Conservation (phyloP, 2,797 vertebrate species). For the Chiloscyllium punctatum region DNA sequence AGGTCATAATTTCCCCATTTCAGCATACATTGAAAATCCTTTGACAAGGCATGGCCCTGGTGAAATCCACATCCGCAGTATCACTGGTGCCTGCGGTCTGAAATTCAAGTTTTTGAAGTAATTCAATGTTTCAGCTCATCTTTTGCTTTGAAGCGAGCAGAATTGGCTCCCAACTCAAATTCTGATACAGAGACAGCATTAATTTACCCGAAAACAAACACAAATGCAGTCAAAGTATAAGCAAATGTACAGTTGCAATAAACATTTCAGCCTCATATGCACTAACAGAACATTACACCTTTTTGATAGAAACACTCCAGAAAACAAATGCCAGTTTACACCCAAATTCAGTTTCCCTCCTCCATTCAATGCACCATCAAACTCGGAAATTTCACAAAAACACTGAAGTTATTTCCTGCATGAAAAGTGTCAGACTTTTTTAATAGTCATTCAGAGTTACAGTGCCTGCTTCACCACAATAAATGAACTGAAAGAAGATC, state of each 20-base stretch:
- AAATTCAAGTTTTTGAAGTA: neutral
- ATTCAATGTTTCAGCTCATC: neutral
- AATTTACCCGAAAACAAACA: neutral
- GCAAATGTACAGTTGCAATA: neutral
- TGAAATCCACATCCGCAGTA: neutral
- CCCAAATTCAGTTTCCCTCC: neutral
- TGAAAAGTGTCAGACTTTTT: neutral
- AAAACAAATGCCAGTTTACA: neutral
- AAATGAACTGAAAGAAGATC: neutral
- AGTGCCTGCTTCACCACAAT: neutral
- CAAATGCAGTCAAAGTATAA: neutral
- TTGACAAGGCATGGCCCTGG: neutral
- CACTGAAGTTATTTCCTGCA: neutral
- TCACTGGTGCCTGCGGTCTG: neutral
- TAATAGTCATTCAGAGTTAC: neutral
- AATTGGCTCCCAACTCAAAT: neutral
- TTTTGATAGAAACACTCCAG: neutral
- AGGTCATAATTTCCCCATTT: neutral
- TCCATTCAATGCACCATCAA: neutral
- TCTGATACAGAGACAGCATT: neutral
- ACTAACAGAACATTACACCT: neutral
- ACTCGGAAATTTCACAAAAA: neutral
- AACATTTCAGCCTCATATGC: neutral
- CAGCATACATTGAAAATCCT: neutral
- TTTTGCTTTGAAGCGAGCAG: neutral